A percentile compares a stretch with the other conserved stretches of the same genome.
phyloP scores from a whole-genome alignment of 1,140 invertebrate species.

The Micrasema minimum region DNA sequence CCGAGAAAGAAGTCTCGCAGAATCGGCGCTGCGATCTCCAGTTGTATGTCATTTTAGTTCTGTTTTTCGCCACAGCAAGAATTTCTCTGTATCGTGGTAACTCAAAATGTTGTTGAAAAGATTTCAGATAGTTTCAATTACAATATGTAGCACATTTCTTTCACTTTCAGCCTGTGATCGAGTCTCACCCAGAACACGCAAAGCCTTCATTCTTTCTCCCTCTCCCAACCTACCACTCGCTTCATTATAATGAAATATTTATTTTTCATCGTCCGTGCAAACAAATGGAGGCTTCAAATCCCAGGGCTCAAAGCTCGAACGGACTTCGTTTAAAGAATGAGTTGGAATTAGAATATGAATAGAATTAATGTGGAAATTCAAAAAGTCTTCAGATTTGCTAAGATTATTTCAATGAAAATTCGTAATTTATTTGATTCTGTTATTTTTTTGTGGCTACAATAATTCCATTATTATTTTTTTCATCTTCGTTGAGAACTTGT shows the following conservation, averaged over 20 bases:
- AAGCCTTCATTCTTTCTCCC: neutral
- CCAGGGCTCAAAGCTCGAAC: conserved; percentile 5
- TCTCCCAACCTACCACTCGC: conserved; percentile 13
- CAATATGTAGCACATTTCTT: no score
- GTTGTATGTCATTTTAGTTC: no score
- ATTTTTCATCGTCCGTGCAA: conserved; percentile 37
- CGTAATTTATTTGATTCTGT: neutral
- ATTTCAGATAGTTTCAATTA: no score
- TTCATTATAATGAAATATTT: conserved; percentile 42
- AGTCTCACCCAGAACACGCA: neutral
- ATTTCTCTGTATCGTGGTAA: no score
- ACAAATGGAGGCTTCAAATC: conserved; percentile 27
- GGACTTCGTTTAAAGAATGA: conserved; percentile 13
- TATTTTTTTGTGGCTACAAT: no score
- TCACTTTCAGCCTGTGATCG: no score
- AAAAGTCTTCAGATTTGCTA: neutral
- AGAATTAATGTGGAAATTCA: neutral
- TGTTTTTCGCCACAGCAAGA: no score
- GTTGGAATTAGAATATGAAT: conserved; percentile 9
- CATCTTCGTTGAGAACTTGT: no score
- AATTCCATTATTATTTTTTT: no score
- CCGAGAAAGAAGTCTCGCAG: no score
- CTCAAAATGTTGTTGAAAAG: no score
- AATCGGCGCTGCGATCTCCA: no score
- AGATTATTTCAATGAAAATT: neutral